Evolutionary conservation across 2,888 invertebrate genomes (phyloP).

Genomic region (Ferrisia virgata): DNA sequence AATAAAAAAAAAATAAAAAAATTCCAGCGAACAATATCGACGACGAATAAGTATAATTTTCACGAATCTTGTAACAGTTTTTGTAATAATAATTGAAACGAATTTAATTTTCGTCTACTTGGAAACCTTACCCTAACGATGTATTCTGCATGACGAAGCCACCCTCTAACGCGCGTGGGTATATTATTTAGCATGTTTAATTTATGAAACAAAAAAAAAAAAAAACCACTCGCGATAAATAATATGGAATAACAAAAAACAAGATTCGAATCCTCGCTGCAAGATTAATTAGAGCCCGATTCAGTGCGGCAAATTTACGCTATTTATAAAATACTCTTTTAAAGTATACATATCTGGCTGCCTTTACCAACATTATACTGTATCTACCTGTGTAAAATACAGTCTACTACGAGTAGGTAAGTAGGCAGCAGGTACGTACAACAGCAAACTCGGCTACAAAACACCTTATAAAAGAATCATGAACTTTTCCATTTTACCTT

Average conservation of each 20-base stretch:
- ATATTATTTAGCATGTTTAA: background rate
- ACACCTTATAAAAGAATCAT: slow-evolving; percentile 12
- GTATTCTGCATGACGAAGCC: background rate
- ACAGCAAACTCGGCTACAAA: background rate
- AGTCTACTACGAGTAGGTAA: no score
- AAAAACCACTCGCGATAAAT: background rate
- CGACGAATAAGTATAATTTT: background rate
- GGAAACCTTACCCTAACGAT: background rate
- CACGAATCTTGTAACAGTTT: background rate
- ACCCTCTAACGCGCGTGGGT: background rate
- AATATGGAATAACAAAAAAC: background rate
- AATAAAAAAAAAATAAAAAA: background rate
- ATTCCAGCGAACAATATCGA: background rate
- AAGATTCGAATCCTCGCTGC: background rate
- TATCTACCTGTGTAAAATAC: background rate
- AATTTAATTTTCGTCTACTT: background rate
- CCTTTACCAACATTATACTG: background rate
- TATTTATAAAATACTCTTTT: background rate
- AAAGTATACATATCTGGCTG: no score
- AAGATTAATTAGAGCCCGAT: slow-evolving; percentile 13
- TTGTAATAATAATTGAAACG: no score
- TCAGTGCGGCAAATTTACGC: background rate
- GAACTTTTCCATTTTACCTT: background rate
- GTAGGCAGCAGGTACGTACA: no score
- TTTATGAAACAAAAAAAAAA: background rate